Conservation (phyloP, 2,113 vertebrate genomes). For the Melospiza georgiana region DNA sequence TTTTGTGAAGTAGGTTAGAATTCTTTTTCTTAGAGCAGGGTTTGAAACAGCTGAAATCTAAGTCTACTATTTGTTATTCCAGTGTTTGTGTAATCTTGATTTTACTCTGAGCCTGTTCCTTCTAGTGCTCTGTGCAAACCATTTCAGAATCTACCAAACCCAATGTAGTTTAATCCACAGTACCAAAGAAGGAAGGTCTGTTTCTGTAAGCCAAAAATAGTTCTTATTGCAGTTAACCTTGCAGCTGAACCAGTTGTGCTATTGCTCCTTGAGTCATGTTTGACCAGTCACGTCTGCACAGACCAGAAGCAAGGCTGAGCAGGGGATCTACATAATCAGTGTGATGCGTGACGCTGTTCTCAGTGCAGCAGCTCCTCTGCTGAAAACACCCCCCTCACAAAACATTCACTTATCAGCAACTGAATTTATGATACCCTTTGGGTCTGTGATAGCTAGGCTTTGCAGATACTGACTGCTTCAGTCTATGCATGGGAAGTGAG, state of each 20-base stretch:
- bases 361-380: background rate
- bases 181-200: conserved; percentile 15
- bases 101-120: background rate
- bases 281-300: background rate
- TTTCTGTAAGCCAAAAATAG: background rate
- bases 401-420: background rate
- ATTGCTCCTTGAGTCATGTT: background rate
- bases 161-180: background rate
- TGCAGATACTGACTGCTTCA: background rate
- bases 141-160: background rate
- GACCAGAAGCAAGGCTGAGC: background rate
- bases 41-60: background rate
- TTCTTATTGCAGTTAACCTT: background rate
- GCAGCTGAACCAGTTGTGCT: background rate
- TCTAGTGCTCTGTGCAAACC: background rate
- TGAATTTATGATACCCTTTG: background rate
- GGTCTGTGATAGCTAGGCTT: background rate
- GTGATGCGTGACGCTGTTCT: background rate
- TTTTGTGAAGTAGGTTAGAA: background rate
- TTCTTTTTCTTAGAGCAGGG: background rate
- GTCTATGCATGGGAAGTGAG: background rate
- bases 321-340: background rate
- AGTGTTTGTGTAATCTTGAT: background rate
- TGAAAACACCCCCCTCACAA: background rate
- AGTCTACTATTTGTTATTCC: background rate